Evolutionary conservation across 2,113 vertebrate genomes (phyloP), one percentile per base, ranked within the genome.

Genomic region (Passer montanus): DNA sequence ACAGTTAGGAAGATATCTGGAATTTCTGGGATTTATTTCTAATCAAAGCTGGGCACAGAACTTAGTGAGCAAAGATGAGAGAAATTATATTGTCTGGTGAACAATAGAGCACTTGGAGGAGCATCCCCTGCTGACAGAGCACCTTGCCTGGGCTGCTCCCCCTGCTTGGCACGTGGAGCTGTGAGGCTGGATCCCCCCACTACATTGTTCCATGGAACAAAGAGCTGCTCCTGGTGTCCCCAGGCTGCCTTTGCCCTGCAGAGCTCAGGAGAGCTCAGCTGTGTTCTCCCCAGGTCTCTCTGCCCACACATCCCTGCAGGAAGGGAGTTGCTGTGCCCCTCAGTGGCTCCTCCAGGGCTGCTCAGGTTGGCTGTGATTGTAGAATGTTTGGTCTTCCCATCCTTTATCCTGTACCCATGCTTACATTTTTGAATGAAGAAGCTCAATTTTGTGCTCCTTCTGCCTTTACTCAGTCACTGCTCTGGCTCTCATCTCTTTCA

Each of bases 11-110:
- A 93, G 41, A 30, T 94, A 94, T 69, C 69, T 84, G 74, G 87
- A 92, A 93, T 94, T 95, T 94, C 91, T 92, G 49, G 87, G 87
- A 79, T 89, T 95, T 94, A 89, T 94, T 97, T 95, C 78, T 79
- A 64, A 93, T 94, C 84, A 93, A 94, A 95, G 81, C 74, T 69
- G 15, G 53, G 46, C 2, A 2, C 50, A 81, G 70, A 87, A 49
- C 27, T 85, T 76, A 69, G 41, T 31, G 63, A 93, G 58, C 31
- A 68, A 72, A 69, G 66, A 67, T 49, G 58, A 87, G 37, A 68
- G 87, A 78, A 52, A 44, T 46, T 30, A 23, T 70, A 35, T 53
- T 89, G 56, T 82, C 46, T 72, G n/a, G 15, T 91, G 74, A 95
- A 53, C 75, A 94, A 52, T 6, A 44, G 50, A 8, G 0, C 0